Evolutionary conservation across 2,797 vertebrate species (phyloP), one percentile per base, ranked within the genome.

Genomic region (Typhlichthys subterraneus): DNA sequence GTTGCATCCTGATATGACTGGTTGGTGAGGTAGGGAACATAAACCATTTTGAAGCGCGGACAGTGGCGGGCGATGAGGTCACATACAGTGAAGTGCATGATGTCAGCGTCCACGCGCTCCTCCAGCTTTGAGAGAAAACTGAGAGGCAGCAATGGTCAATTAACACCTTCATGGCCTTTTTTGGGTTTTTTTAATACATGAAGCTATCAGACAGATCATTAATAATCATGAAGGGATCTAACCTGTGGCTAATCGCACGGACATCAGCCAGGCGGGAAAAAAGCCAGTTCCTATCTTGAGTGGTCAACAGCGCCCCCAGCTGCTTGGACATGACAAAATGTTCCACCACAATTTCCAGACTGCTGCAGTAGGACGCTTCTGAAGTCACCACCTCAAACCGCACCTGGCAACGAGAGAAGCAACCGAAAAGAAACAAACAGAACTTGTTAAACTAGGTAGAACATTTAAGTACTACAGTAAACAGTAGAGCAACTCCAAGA

Each of bases 21-120:
- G 88, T 99, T 99, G 84, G 97, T 99, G 78, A 99, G 96, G 2
- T 99, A 99, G 0, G 97, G 97, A 59, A 98, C 92, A 60, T 99
- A 99, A 51, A 98, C 96, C 62, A 90, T 87, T 76, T 85, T 94
- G 90, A 99, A 99, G 71, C 90, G 88, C 0, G 92, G 85, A 42
- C 95, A 95, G 0, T 98, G 95, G 19, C 83, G 92, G 68, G 92
- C 89, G 45, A 98, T 95, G 63, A 98, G 94, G 0, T 98, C 96
- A 9, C 98, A 99, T 71, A 99, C 95, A 0, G 91, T 92, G 76
- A 99, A 99, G 50, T 85, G 85, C 76, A 98, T 92, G 55, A 95
- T 90, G 81, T 99, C 81, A 9, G 85, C 90, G 63, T 99, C 97
- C 57, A 99, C 93, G 14, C 93, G 93, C 82, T 99, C 96, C 82